Evolutionary conservation across 2,113 vertebrate species (phyloP).

Genomic region (Pedionomus torquatus): DNA sequence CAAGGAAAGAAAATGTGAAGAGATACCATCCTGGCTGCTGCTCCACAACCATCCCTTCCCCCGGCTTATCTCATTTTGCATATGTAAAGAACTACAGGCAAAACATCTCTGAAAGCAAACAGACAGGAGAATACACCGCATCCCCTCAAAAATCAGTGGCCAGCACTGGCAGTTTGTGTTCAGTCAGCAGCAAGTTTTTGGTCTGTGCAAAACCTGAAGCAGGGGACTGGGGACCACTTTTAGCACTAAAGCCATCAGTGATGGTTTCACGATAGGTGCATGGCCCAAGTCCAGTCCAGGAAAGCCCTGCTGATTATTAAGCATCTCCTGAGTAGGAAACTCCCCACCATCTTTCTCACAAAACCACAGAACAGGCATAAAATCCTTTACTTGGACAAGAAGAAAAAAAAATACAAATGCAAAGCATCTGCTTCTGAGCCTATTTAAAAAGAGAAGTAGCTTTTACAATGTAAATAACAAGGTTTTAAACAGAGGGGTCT

Average conservation of each 20-base stretch:
- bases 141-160: not conserved
- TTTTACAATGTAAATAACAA: not conserved
- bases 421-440: not conserved
- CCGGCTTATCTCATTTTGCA: not conserved
- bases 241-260: fast-evolving
- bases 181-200: not conserved
- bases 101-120: not conserved
- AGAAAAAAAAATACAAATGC: not conserved
- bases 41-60: not conserved
- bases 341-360: not conserved
- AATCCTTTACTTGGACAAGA: not conserved
- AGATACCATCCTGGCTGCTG: not conserved
- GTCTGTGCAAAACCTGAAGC: not conserved
- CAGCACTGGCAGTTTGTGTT: not conserved
- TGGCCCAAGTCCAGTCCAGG: not conserved
- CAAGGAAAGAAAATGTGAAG: not conserved
- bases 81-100: not conserved
- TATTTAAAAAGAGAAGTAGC: not conserved
- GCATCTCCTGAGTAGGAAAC: not conserved
- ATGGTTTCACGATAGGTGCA: not conserved
- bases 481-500: not conserved
- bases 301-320: not conserved
- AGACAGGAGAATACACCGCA: not conserved
- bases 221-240: not conserved
- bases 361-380: fast-evolving